Percentiles rank a stretch among this genome's conserved stretches.
These are phyloP conservation scores for Drosophila baimaii DNA, from an alignment of 1,140 invertebrate genomes.

Conservation along the genomic window DNA sequence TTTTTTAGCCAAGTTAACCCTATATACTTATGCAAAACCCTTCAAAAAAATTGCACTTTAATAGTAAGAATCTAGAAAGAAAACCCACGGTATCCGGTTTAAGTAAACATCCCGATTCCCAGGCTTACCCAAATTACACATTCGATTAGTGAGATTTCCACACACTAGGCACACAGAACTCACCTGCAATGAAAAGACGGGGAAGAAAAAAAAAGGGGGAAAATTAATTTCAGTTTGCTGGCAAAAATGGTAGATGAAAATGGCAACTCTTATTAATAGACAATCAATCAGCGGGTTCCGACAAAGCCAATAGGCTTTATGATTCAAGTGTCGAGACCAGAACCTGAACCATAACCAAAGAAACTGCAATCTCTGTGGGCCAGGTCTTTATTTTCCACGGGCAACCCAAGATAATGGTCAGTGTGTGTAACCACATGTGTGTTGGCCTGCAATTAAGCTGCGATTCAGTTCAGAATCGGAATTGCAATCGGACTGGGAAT, in stretches of 20 bases:
- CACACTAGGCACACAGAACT: constrained; percentile 14
- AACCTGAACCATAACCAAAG: constrained; percentile 16
- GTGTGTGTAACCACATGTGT: constrained; percentile 35
- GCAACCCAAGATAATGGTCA: constrained; percentile 47
- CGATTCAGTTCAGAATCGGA: constrained; percentile 62
- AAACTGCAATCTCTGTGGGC: constrained; percentile 21
- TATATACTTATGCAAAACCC: no score
- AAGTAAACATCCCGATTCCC: background rate
- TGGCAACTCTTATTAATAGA: constrained; percentile 59
- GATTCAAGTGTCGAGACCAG: background rate
- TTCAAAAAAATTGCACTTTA: no score
- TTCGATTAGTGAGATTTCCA: constrained; percentile 22
- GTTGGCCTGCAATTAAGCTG: constrained; percentile 69
- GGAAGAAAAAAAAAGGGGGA: background rate
- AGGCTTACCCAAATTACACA: constrained; percentile 43
- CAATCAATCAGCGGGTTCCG: constrained; percentile 61
- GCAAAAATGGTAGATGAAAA: constrained; percentile 16
- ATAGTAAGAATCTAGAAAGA: no score
- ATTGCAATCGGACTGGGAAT: constrained; percentile 27
- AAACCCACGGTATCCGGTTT: no score
- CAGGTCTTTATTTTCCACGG: constrained; percentile 11
- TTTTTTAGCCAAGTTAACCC: background rate
- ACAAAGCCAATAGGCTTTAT: constrained; percentile 42
- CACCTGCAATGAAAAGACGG: constrained; percentile 43
- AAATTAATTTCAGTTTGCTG: constrained; percentile 29